Evolutionary conservation across 2,113 vertebrate species (phyloP).

Genomic region (Notechis scutatus): DNA sequence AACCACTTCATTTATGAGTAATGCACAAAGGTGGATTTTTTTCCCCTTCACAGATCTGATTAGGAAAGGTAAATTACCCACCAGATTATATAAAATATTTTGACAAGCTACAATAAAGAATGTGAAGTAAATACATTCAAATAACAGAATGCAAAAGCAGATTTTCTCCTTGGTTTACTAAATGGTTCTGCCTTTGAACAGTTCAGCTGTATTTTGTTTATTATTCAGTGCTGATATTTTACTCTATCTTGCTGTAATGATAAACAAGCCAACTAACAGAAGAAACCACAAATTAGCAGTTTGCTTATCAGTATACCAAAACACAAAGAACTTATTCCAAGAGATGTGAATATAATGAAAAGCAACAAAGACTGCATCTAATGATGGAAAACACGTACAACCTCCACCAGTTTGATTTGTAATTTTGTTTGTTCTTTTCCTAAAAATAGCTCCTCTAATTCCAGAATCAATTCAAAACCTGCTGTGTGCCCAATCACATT

Average conservation of each 20-base stretch:
- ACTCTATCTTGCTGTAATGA: neutral
- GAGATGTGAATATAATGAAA: neutral
- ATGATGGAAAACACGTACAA: neutral
- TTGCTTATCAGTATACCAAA: neutral
- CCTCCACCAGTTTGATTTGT: neutral
- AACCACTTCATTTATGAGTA: constrained; percentile 8
- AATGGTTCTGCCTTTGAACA: neutral
- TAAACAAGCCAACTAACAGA: neutral
- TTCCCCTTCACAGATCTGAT: neutral
- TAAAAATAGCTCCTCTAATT: neutral
- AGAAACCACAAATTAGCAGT: neutral
- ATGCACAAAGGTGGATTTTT: neutral
- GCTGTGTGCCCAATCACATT: neutral
- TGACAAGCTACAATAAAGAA: constrained; percentile 10
- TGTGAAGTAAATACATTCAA: neutral
- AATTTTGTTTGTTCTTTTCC: neutral
- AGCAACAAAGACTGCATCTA: neutral
- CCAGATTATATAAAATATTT: constrained; percentile 5
- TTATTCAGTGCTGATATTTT: neutral
- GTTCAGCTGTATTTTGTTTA: neutral
- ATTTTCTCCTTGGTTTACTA: neutral
- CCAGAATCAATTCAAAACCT: neutral
- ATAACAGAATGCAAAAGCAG: neutral
- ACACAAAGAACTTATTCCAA: neutral
- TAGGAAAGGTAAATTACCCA: constrained; percentile 21